A percentile compares a stretch with the other conserved stretches of the same genome.
Conservation (phyloP, 2,797 vertebrate genomes). For the Peromyscus aztecus region DNA sequence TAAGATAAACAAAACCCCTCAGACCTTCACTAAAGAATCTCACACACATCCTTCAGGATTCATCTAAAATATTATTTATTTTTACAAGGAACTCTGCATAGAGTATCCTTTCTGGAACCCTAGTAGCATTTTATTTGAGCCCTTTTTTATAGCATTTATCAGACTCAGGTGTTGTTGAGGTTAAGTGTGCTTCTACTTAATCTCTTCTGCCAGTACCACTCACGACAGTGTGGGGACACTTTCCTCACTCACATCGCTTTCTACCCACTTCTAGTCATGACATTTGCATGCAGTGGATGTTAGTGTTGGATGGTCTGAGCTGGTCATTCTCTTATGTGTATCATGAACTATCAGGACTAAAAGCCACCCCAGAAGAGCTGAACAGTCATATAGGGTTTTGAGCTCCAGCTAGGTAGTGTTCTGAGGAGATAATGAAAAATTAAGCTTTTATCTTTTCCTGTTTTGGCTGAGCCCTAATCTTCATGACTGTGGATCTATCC, state of each 20-base stretch:
- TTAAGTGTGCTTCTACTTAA: not conserved
- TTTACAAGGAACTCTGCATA: not conserved
- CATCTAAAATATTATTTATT: not conserved
- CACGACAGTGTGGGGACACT: not conserved
- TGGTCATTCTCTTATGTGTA: not conserved
- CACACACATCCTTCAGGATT: not conserved
- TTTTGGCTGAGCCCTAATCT: conserved; percentile 52
- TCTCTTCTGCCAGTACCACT: not conserved
- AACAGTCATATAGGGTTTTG: conserved; percentile 4
- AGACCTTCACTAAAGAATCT: not conserved
- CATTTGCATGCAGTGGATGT: not conserved
- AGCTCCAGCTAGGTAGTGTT: conserved; percentile 54
- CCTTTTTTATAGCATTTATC: not conserved
- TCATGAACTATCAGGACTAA: not conserved
- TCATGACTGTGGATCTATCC: not conserved
- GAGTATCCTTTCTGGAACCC: not conserved
- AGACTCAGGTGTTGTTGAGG: not conserved
- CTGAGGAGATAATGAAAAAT: conserved; percentile 62
- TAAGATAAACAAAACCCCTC: not conserved
- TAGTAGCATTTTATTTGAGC: not conserved
- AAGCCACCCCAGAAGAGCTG: conserved; percentile 26
- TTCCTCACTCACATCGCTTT: not conserved
- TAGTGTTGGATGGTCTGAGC: not conserved
- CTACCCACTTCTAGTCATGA: not conserved
- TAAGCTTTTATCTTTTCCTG: conserved; percentile 38